phyloP scores from a whole-genome alignment of 2,113 vertebrate genomes.

The Rhineura floridana region DNA sequence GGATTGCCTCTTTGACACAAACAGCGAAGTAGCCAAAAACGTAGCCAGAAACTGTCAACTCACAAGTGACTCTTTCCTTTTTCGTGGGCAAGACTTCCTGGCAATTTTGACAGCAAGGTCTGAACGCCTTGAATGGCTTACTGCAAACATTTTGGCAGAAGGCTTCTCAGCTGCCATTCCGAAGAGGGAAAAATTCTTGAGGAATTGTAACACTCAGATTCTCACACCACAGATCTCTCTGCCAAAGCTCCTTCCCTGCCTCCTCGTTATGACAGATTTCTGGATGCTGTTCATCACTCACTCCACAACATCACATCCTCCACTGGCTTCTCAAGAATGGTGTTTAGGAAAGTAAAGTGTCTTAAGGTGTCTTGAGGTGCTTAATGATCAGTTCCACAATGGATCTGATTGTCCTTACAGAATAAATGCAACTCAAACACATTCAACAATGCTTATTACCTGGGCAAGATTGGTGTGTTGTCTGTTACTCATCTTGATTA shows the following conservation, averaged over 20 bases:
- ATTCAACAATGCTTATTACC: no score
- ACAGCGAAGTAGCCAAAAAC: not conserved
- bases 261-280: not conserved
- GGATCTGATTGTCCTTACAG: not conserved
- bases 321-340: not conserved
- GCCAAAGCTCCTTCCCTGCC: not conserved
- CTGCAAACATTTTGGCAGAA: constrained; percentile 1
- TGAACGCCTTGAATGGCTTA: not conserved
- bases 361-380: not conserved
- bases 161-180: constrained; percentile 16
- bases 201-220: not conserved
- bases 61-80: not conserved
- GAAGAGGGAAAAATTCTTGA: not conserved
- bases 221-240: not conserved
- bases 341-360: not conserved
- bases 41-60: not conserved
- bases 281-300: not conserved
- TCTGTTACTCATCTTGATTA: no score
- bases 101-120: constrained; percentile 18
- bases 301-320: not conserved
- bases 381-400: not conserved
- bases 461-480: no score
- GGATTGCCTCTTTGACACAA: not conserved
- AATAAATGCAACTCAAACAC: not conserved
- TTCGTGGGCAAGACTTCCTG: not conserved